Evolutionary conservation across 2,888 invertebrate genomes (phyloP).

Genomic region (Sialis lutaria): DNA sequence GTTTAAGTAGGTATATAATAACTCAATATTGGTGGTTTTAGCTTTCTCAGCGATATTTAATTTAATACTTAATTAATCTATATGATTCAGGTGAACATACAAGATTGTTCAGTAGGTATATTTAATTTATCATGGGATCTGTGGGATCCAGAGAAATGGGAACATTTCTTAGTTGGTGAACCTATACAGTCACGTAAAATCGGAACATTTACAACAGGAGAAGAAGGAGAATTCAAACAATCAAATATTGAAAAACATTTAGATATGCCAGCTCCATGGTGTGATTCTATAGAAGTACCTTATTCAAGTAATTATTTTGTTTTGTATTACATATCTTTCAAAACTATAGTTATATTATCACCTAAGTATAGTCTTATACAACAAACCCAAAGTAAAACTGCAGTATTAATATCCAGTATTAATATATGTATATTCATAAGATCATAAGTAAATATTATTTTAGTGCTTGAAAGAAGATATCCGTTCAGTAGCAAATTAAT

Average conservation of each 20-base stretch:
- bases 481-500: slow-evolving; percentile 51
- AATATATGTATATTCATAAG: too few relatives aligned
- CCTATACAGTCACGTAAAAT: slow-evolving; percentile 32
- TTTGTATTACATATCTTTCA: neutral
- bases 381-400: too few relatives aligned
- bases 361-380: too few relatives aligned
- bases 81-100: slow-evolving; percentile 36
- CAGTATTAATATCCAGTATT: too few relatives aligned
- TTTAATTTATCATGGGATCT: slow-evolving; percentile 43
- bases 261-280: slow-evolving; percentile 62
- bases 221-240: neutral
- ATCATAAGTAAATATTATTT: slow-evolving; percentile 8
- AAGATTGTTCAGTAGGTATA: slow-evolving; percentile 32
- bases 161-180: slow-evolving; percentile 55
- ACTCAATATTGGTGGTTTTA: too few relatives aligned
- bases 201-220: slow-evolving; percentile 18
- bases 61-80: too few relatives aligned
- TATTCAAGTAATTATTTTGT: slow-evolving; percentile 26
- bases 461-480: slow-evolving; percentile 49
- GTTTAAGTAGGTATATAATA: too few relatives aligned
- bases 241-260: slow-evolving; percentile 44
- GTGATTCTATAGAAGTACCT: slow-evolving; percentile 43
- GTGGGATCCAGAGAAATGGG: slow-evolving; percentile 42
- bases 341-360: too few relatives aligned
- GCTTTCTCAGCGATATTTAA: too few relatives aligned